Conservation (phyloP, 1,140 invertebrate species). For the Camponotus floridanus region DNA sequence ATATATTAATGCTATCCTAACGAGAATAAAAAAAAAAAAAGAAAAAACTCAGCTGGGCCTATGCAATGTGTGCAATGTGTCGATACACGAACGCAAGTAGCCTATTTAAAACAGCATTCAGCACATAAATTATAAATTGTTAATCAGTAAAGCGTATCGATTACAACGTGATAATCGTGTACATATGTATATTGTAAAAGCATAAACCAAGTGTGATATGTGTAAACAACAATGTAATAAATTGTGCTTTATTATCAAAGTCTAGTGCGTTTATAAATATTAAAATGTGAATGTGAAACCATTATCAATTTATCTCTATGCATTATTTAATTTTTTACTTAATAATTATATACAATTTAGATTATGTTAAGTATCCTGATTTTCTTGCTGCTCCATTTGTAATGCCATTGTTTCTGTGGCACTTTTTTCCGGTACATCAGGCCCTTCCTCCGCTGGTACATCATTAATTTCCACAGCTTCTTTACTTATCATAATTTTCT, state of each 20-base stretch:
- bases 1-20: constrained; percentile 69
- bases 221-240: constrained; percentile 78
- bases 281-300: not conserved
- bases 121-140: constrained; percentile 75
- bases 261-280: not conserved
- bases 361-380: constrained; percentile 57
- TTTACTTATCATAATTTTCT: constrained; percentile 73
- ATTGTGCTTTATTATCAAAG: constrained; percentile 76
- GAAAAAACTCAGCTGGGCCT: constrained; percentile 63
- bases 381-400: constrained; percentile 75
- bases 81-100: constrained; percentile 61
- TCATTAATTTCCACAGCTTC: constrained; percentile 78
- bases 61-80: constrained; percentile 60
- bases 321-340: not conserved
- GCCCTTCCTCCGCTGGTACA: constrained; percentile 79
- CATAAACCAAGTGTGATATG: constrained; percentile 78
- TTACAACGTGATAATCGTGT: constrained; percentile 75
- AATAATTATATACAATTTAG: constrained; percentile 7
- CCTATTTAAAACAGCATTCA: constrained; percentile 68
- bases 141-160: constrained; percentile 70
- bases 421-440: constrained; percentile 78
- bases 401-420: constrained; percentile 81
- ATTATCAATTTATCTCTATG: constrained; percentile 16
- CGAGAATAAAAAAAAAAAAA: constrained; percentile 39
- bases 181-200: constrained; percentile 81